Base-by-base conservation (phyloP, 2,888 invertebrate species). In the Hartigia nigra region DNA sequence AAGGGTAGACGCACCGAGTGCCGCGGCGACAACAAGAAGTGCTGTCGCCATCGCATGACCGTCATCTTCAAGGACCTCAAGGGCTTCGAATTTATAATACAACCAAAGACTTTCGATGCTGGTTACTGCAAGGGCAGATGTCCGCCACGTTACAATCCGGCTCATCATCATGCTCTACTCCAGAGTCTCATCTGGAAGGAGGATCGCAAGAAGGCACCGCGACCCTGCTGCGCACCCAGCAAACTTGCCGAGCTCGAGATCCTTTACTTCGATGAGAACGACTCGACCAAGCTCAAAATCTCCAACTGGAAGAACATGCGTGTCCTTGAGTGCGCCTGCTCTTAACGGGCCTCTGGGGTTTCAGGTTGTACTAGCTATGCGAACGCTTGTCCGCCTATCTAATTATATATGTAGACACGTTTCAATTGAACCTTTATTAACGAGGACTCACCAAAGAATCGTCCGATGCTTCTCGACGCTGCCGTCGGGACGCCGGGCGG, bases 271-370 rank as follows among this genome's bases (percentile, higher is more conserved):
- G 94, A 95, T 87, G 95, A 94, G 84, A 92, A 94, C 81, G 93
- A 95, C 84, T 92, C 92, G 36, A 93, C 93, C 69, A 94, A 94
- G 87, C 91, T 95, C 74, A 94, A 94, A 86, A 93, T 95, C 74
- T 94, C 95, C 77, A 94, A 93, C 78, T 95, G 95, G 95, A 94
- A 94, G 85, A 94, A 95, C 86, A 95, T 95, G 94, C 93, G 93
- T 86, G 95, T 95, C 74, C 90, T 94, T 78, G 95, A 95, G 90
- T 96, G 96, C 90, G 95, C 95, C 80, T 96, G 96, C 91, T 94
- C 95, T 85, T 95, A 93, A 91, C 84, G 76, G 81, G 39, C 76
- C 32, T 77, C 32, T 12, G 31, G 23, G 55, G 55, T 55, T 55
- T 9, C 23, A 55, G 55, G 23, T 55, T 55, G 23, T 23, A 55